Conservation (phyloP, 2,113 vertebrate genomes). For the Axis porcinus region DNA sequence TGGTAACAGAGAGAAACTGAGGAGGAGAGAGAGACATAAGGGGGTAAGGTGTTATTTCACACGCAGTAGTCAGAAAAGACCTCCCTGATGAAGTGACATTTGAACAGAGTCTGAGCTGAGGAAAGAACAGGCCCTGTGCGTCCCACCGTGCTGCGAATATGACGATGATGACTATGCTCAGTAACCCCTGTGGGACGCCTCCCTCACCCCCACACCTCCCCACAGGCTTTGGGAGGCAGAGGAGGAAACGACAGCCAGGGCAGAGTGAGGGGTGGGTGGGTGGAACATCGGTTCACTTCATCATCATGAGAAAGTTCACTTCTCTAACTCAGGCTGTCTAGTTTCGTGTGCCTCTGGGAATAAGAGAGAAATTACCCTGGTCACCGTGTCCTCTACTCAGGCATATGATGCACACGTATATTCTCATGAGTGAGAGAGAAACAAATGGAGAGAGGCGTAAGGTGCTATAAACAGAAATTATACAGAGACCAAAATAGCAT, state of each 20-base stretch:
- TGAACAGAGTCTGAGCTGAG: background rate
- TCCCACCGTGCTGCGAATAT: background rate
- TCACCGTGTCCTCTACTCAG: background rate
- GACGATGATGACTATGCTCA: background rate
- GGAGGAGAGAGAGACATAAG: background rate
- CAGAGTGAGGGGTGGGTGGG: background rate
- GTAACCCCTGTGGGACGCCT: background rate
- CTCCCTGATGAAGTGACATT: background rate
- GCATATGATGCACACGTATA: background rate
- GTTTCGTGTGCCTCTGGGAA: background rate
- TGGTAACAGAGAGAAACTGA: background rate
- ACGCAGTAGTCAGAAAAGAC: background rate
- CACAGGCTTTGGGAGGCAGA: background rate
- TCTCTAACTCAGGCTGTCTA: background rate
- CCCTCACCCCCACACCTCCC: background rate
- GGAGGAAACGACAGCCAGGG: background rate
- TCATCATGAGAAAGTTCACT: background rate
- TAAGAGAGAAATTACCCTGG: background rate
- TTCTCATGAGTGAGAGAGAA: slow-evolving; percentile 12
- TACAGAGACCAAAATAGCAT: slow-evolving; percentile 7
- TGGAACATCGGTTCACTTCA: background rate
- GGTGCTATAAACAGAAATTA: slow-evolving; percentile 40
- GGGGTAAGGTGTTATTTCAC: background rate
- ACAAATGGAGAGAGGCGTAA: slow-evolving; percentile 2
- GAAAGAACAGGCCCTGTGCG: background rate